Percentiles rank a stretch among this genome's conserved stretches.
Evolutionary conservation across 2,888 invertebrate genomes (phyloP).

Genomic region (Amiota communis): DNA sequence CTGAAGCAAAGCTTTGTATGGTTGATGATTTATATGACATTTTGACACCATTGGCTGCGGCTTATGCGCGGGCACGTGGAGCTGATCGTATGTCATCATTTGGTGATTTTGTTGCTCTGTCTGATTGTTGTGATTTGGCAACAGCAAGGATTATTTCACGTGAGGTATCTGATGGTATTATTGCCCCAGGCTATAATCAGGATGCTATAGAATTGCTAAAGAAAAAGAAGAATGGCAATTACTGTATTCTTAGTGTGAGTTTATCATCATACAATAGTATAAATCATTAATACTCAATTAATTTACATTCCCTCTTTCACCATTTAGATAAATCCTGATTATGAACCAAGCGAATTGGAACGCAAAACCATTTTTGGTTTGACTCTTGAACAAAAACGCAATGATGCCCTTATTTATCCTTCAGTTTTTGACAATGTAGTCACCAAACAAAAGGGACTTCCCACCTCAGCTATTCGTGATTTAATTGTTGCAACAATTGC

Average conservation of each 20-base stretch:
- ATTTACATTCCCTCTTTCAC: not conserved
- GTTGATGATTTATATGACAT: conserved; percentile 86
- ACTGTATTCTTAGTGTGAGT: conserved; percentile 81
- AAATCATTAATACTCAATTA: not conserved
- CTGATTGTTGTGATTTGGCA: conserved; percentile 89
- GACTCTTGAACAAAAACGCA: conserved; percentile 89
- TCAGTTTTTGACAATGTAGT: conserved; percentile 88
- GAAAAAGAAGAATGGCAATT: conserved; percentile 95
- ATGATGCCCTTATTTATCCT: conserved; percentile 87
- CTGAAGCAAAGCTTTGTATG: conserved; percentile 93
- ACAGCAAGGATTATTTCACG: conserved; percentile 95
- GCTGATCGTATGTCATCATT: conserved; percentile 99
- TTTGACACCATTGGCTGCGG: conserved; percentile 87
- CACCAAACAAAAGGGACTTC: conserved; percentile 79
- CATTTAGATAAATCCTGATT: conserved; percentile 87
- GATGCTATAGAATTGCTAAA: conserved; percentile 89
- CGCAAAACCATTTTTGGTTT: conserved; percentile 88
- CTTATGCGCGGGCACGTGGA: conserved; percentile 96
- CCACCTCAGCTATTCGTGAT: conserved; percentile 87
- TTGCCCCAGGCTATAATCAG: conserved; percentile 91
- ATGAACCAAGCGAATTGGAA: conserved; percentile 87
- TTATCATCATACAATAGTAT: not conserved
- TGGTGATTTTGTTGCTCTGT: conserved; percentile 97
- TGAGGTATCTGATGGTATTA: conserved; percentile 98
- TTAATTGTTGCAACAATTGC: conserved; percentile 96